Base-by-base conservation (phyloP, 2,888 invertebrate genomes). In the Agonopterix heracliana region DNA sequence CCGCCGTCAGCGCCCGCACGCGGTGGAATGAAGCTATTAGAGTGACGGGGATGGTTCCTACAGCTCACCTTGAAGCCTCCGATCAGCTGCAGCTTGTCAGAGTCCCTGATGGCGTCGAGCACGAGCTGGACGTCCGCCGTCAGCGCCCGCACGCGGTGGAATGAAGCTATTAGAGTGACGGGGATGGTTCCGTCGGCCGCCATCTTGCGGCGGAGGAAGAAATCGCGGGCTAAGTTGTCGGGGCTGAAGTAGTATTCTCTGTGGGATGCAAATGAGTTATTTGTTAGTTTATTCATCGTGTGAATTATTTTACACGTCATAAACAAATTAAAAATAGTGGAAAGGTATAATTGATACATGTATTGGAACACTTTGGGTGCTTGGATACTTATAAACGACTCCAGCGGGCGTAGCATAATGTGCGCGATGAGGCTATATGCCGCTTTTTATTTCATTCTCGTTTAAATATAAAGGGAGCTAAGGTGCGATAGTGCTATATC, bases 181-280 rank as follows among this genome's bases (percentile, higher is more conserved):
- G 98, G 97, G 56, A 99, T 92, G 71, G 94, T 99, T 48, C 99
- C 99, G 68, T 97, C 94, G 2, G 92, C 81, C 64, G 97, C 96
- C 99, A 99, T 99, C 91, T 98, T 98, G 63, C 98, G 93, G 35
- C 99, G 93, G 59, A 99, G 90, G 90, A 97, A 99, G 90, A 98
- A 97, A 77, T 99, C 99, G 65, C 96, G 93, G 63, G 95, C 93
- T 50, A 99, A 90, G 89, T 99, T 99, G 71, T 98, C 98, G 59
- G 95, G 94, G 66, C 98, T 98, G 90, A 99, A 99, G 92, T 99
- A 99, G 89, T 99, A 99, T 88, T 99, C 99, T 75, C 98, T 99
- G 90, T 0, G 49, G 45, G 13, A 41, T 9, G 13, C 0, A 41
- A n/a, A 41, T 13, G 8, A 1, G 26, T 5, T 26, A 5, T 26